Evolutionary conservation across 2,113 vertebrate species (phyloP), one percentile per base, ranked within the genome.

Genomic region (Coracopsis vasa): DNA sequence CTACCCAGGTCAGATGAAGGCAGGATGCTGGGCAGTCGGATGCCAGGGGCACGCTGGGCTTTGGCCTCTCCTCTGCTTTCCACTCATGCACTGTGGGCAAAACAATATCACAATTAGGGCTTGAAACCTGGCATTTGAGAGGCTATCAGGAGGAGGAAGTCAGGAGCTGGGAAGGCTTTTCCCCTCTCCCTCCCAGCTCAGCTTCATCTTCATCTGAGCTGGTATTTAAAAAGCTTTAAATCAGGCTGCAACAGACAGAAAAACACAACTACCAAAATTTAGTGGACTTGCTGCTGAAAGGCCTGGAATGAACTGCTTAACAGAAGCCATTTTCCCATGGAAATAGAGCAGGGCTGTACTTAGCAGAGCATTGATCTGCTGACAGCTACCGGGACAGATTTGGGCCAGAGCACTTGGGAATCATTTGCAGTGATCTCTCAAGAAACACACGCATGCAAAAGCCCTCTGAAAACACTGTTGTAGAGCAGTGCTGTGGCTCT

Each of bases 1-100:
- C 91, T 98, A 98, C 97, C 98, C 91, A 71, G 93, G 94, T 98
- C 96, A 98, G 97, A 97, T 53, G 94, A 96, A 53, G 64, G 92
- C 67, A 53, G 84, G 95, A 94, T 78, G 92, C 94, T 93, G 96
- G 84, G 73, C 79, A 61, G 94, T n/a, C 6, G 5, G 96, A 78
- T 90, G 84, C 96, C 92, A 92, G 95, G 80, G 94, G 87, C 50
- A 29, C 9, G 4, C 88, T 65, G 90, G 82, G 91, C 50, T 41
- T 94, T 54, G 88, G 95, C 86, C 92, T 93, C 87, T 89, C 47
- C 41, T 94, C 66, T n/a, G 82, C 45, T 45, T 94, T 93, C 94
- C 94, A 80, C 94, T 97, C 97, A 97, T 97, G 92, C 97, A 97
- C 98, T 98, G 96, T 35, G 29, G 83, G 88, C 11, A 18, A 78